These are phyloP conservation scores for Liasis olivaceus DNA, from an alignment of 2,797 vertebrate species.

Conservation along the genomic window DNA sequence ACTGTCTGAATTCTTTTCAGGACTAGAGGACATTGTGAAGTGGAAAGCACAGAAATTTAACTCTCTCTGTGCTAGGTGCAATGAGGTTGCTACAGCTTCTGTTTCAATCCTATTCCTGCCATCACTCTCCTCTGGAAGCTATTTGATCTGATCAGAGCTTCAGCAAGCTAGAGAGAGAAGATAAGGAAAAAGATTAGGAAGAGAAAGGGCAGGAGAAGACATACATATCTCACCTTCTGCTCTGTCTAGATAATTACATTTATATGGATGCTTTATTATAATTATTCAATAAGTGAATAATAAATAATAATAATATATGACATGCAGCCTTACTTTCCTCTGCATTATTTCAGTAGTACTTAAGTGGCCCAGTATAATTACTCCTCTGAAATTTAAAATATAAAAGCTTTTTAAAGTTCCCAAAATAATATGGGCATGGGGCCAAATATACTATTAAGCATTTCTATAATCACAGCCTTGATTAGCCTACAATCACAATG, in stretches of 20 bases:
- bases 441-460: background rate
- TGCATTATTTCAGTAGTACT: background rate
- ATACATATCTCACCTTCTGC: background rate
- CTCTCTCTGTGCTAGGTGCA: background rate
- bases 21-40: background rate
- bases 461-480: background rate
- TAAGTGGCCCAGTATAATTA: background rate
- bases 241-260: background rate
- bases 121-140: background rate
- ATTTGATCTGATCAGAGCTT: background rate
- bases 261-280: background rate
- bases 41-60: background rate
- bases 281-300: background rate
- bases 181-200: background rate
- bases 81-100: background rate
- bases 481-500: background rate
- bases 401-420: background rate
- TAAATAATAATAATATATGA: background rate
- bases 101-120: background rate
- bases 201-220: background rate
- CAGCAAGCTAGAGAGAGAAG: background rate
- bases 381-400: background rate
- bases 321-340: background rate
- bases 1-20: background rate
- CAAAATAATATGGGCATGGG: background rate